Percentiles rank a stretch among this genome's conserved stretches.
Conservation (phyloP, 2,888 invertebrate species). For the Ctena decussata region DNA sequence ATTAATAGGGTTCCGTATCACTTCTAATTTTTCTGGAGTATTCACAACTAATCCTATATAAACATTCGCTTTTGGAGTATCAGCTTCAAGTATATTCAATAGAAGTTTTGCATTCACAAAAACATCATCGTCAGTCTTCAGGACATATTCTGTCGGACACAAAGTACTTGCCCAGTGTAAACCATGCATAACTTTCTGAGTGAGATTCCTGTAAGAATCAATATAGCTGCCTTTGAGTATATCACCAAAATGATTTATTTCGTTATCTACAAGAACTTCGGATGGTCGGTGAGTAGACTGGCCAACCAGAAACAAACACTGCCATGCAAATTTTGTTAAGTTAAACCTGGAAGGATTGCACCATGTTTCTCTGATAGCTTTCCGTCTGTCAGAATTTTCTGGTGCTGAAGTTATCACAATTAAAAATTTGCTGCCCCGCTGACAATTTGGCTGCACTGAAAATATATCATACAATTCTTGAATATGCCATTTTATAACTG, state of each 20-base stretch:
- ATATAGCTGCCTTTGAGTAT: conserved; percentile 82
- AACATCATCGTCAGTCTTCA: conserved; percentile 86
- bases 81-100: conserved; percentile 65
- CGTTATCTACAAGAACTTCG: conserved; percentile 52
- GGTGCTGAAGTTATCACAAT: conserved; percentile 80
- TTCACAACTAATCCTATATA: conserved; percentile 83
- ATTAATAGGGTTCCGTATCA: conserved; percentile 79
- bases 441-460: conserved; percentile 58
- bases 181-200: conserved; percentile 83
- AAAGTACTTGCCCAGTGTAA: conserved; percentile 75
- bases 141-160: conserved; percentile 76
- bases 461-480: conserved; percentile 52
- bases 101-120: conserved; percentile 82
- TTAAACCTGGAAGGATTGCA: conserved; percentile 70
- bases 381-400: conserved; percentile 72
- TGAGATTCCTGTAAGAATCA: conserved; percentile 85
- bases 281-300: conserved; percentile 41
- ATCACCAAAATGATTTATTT: conserved; percentile 72
- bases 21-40: conserved; percentile 68
- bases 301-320: conserved; percentile 82
- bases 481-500: conserved; percentile 74
- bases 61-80: conserved; percentile 65
- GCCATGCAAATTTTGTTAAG: conserved; percentile 67
- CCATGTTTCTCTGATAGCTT: conserved; percentile 78
- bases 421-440: conserved; percentile 60